Percentiles rank a stretch among this genome's conserved stretches.
Evolutionary conservation across 1,140 invertebrate genomes (phyloP).

Genomic region (Drosophila pandora): DNA sequence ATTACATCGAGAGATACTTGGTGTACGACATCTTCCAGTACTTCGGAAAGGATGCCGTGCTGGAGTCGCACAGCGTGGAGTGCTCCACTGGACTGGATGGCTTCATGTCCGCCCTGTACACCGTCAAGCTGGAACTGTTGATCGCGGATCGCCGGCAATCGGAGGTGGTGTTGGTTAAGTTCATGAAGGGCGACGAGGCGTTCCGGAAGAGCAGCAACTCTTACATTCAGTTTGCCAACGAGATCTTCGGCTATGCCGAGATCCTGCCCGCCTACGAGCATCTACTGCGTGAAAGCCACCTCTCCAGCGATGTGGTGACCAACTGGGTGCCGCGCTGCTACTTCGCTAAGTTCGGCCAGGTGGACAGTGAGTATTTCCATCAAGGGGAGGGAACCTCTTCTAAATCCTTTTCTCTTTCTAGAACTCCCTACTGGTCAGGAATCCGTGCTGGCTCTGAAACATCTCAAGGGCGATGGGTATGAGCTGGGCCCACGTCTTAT

Average conservation of each 20-base stretch:
- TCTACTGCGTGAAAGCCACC: constrained; percentile 53
- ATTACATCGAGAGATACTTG: constrained; percentile 64
- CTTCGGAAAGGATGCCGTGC: constrained; percentile 43
- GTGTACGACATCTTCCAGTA: constrained; percentile 65
- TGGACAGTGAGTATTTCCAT: constrained; percentile 47
- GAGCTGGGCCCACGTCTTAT: constrained; percentile 60
- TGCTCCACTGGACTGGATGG: constrained; percentile 70
- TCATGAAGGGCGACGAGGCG: constrained; percentile 72
- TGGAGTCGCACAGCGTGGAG: constrained; percentile 52
- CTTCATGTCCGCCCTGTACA: constrained; percentile 80
- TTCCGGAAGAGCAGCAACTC: constrained; percentile 71
- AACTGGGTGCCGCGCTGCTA: constrained; percentile 63
- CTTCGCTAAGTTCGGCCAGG: constrained; percentile 57
- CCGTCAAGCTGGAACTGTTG: constrained; percentile 56
- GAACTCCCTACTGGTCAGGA: constrained; percentile 50
- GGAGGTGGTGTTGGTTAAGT: constrained; percentile 69
- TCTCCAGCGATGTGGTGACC: constrained; percentile 41
- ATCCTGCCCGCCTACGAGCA: constrained; percentile 71
- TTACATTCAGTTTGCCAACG: constrained; percentile 76
- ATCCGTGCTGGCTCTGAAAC: constrained; percentile 71
- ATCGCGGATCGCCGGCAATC: constrained; percentile 21
- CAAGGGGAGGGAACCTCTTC: no score
- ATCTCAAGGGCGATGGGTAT: constrained; percentile 66
- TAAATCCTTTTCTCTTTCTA: constrained; percentile 1
- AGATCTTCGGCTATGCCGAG: constrained; percentile 66